These are phyloP conservation scores for Eurystomus glaucurus DNA, from an alignment of 2,797 vertebrate genomes.

Conservation along the genomic window DNA sequence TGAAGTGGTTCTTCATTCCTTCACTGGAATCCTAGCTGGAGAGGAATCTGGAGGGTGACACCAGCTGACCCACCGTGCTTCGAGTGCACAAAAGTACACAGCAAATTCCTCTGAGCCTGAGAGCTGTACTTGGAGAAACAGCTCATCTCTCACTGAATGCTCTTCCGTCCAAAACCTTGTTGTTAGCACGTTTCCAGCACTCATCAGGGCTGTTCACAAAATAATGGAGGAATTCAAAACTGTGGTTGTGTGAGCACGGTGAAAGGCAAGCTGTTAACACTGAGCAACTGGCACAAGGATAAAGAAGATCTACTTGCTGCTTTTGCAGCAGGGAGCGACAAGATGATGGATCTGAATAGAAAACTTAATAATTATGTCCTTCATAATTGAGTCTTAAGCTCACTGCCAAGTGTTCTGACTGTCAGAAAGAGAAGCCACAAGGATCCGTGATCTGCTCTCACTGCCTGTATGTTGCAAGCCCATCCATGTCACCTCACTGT, in stretches of 20 bases:
- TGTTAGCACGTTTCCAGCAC: neutral
- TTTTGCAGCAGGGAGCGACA: neutral
- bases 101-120: neutral
- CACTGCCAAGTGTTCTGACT: neutral
- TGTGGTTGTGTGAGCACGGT: neutral
- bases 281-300: neutral
- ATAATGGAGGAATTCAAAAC: neutral
- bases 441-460: neutral
- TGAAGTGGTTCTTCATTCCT: conserved; percentile 27
- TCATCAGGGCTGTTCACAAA: neutral
- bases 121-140: neutral
- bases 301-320: neutral
- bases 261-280: neutral
- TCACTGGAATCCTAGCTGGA: neutral
- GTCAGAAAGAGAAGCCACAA: neutral
- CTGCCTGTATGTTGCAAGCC: neutral
- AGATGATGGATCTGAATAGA: neutral
- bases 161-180: neutral
- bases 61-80: neutral
- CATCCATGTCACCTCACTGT: neutral
- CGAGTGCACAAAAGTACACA: accelerated
- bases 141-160: neutral
- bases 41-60: neutral
- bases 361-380: neutral
- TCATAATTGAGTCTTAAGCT: neutral